Base-by-base conservation (phyloP, 2,797 vertebrate genomes). In the Coilia nasus region DNA sequence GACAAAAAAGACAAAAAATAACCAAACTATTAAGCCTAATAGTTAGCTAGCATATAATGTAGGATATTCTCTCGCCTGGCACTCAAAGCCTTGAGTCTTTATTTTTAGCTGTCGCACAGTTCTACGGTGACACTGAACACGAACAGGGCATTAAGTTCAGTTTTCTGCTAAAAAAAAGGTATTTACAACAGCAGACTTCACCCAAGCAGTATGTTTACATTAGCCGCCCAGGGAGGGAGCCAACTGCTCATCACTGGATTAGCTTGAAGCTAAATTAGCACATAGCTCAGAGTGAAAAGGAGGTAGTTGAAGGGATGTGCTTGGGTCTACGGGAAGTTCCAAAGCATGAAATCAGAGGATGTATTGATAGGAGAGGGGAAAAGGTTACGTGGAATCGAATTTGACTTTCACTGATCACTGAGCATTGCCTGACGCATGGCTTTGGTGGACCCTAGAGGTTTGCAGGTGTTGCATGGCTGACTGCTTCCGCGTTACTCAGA, bases 71-170 rank as follows among this genome's bases (percentile, higher is more conserved):
- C 71, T 78, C 71, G 71, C 71, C 71, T 78, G 71, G 31, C 81
- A 81, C 71, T 81, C 59, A 44, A 84, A 85, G 71, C 41, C 35
- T 85, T 41, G 83, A 84, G 57, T 31, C 71, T 78, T 44, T 78
- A n/a, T 71, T 78, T 78, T 78, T 41, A 78, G 71, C 71, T 31
- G 35, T 78, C 35, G 35, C 71, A 78, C 35, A 78, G 71, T 41
- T 41, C 71, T 78, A 78, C 2, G 71, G 71, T 78, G 71, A 78
- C 71, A 44, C 35, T 78, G 71, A 78, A 78, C 71, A 78, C 71
- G 35, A 41, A 78, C 71, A 78, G 71, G 71, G 71, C 71, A 78
- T 78, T 78, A 78, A 78, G 71, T 78, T 78, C 31, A 35, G 35
- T 78, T 78, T 78, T 44, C 17, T 19, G 31, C 17, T 44, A 15